These are phyloP conservation scores for Sepiola atlantica DNA, from an alignment of 2,888 invertebrate genomes.

Conservation along the genomic window DNA sequence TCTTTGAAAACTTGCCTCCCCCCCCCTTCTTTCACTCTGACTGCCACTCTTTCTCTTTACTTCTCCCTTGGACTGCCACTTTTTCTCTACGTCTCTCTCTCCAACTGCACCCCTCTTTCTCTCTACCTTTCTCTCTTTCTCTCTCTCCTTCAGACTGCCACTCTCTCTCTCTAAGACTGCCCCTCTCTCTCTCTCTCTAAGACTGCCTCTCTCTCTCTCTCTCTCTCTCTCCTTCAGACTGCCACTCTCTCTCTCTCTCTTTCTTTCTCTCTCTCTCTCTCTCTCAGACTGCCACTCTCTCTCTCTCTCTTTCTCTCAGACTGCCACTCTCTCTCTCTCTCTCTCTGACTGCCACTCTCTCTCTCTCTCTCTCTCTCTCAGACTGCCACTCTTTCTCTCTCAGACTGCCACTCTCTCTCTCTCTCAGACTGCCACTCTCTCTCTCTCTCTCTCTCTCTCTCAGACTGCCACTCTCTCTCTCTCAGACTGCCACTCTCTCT, in stretches of 20 bases:
- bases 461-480: too few relatives aligned
- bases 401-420: too few relatives aligned
- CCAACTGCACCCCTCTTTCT: not conserved
- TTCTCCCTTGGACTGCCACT: too few relatives aligned
- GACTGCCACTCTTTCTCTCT: too few relatives aligned
- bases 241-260: not conserved
- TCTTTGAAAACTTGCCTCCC: not conserved
- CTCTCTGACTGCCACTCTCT: not conserved
- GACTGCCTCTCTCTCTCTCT: not conserved
- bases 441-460: too few relatives aligned
- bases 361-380: too few relatives aligned
- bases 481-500: too few relatives aligned
- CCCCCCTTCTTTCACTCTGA: not conserved
- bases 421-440: too few relatives aligned
- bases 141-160: not conserved
- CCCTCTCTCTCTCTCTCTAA: not conserved
- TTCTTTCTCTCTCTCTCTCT: not conserved
- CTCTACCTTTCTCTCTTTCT: not conserved
- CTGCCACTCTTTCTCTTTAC: not conserved
- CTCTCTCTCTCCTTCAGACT: not conserved
- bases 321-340: not conserved
- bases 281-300: too few relatives aligned
- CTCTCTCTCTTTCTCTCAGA: not conserved
- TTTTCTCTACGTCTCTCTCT: not conserved
- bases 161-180: not conserved